Conservation (phyloP, 2,888 invertebrate species). For the Parasteatoda lunata region DNA sequence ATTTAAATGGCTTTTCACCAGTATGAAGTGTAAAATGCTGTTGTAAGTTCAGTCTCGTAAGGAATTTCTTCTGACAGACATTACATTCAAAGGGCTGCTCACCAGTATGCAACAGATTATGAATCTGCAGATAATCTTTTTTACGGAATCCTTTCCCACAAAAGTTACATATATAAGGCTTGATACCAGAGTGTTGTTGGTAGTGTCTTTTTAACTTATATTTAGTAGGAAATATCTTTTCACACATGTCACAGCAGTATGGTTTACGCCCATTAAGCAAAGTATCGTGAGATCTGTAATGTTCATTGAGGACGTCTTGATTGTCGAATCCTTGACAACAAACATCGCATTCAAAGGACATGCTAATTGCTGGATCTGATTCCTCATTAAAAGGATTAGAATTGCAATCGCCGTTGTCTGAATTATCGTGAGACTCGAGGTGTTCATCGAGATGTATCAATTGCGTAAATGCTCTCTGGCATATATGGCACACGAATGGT, state of each 20-base stretch:
- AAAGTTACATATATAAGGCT: slow-evolving; percentile 37
- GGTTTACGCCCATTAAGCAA: not conserved
- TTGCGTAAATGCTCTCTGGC: slow-evolving; percentile 58
- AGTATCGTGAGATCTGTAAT: slow-evolving; percentile 30
- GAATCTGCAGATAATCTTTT: slow-evolving; percentile 47
- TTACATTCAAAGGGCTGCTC: slow-evolving; percentile 46
- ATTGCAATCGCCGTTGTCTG: not conserved
- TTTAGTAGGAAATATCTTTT: slow-evolving; percentile 45
- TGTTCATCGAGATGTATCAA: slow-evolving; percentile 50
- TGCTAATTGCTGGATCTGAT: not conserved
- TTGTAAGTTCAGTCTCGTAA: slow-evolving; percentile 45
- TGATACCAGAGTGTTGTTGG: slow-evolving; percentile 34
- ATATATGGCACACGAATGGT: slow-evolving; percentile 54
- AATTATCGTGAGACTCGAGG: slow-evolving; percentile 23
- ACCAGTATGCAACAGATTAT: slow-evolving; percentile 44
- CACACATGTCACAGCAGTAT: slow-evolving; percentile 45
- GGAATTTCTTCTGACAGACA: slow-evolving; percentile 39
- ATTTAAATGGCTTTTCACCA: slow-evolving; percentile 41
- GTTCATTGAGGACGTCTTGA: slow-evolving; percentile 29
- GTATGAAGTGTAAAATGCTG: slow-evolving; percentile 55
- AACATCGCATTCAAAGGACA: slow-evolving; percentile 42
- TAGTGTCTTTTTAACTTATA: slow-evolving; percentile 55
- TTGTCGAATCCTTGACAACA: slow-evolving; percentile 55
- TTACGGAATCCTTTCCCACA: slow-evolving; percentile 52
- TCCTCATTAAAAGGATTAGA: not conserved